Percentiles rank a stretch among this genome's conserved stretches.
Conservation (phyloP, 2,113 vertebrate species). For the Pterocles burchelli region DNA sequence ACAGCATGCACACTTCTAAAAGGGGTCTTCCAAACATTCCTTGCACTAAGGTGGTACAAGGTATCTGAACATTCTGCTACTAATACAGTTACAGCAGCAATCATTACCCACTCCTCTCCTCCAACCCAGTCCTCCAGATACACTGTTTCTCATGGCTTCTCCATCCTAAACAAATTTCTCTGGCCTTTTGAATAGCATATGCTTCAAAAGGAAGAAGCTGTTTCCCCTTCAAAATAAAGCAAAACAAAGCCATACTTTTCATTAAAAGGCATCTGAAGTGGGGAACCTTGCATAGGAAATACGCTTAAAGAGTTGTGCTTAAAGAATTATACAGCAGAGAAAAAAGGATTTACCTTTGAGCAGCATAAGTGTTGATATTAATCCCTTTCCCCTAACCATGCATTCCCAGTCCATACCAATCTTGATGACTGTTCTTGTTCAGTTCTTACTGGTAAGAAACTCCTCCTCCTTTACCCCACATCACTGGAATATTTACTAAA, state of each 20-base stretch:
- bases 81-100: fast-evolving
- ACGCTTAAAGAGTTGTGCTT: background rate
- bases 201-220: background rate
- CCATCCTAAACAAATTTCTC: background rate
- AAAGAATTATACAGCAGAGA: background rate
- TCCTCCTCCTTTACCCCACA: background rate
- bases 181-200: background rate
- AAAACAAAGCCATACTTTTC: background rate
- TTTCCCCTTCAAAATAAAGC: background rate
- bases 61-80: background rate
- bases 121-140: background rate
- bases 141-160: background rate
- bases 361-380: background rate
- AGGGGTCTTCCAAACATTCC: background rate
- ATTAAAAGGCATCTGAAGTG: background rate
- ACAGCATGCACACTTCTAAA: background rate
- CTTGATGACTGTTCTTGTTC: background rate
- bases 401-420: background rate
- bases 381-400: background rate
- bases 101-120: background rate
- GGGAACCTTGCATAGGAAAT: background rate
- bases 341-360: background rate
- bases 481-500: background rate
- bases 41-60: fast-evolving
- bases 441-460: background rate